A percentile compares a stretch with the other conserved stretches of the same genome.
phyloP scores from a whole-genome alignment of 2,113 vertebrate species.

The Bujurquina vittata region DNA sequence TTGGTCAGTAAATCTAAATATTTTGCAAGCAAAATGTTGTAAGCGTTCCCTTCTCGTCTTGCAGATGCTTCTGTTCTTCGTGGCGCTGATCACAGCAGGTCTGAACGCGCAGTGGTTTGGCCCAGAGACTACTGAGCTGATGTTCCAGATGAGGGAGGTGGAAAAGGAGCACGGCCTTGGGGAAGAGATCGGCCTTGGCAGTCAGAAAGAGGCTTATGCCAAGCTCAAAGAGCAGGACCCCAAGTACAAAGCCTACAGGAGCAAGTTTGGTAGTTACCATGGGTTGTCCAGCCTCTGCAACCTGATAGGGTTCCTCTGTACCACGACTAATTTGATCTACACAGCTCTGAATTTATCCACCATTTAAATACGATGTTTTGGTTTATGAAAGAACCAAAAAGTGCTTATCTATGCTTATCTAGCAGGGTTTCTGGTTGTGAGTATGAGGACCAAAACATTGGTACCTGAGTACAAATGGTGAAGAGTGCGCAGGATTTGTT shows the following conservation, averaged over 20 bases:
- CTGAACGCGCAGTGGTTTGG: slow-evolving; percentile 86
- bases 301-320: slow-evolving; percentile 83
- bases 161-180: slow-evolving; percentile 87
- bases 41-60: neutral
- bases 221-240: slow-evolving; percentile 86
- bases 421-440: neutral
- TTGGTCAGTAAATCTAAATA: neutral
- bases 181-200: slow-evolving; percentile 74
- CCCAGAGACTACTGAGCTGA: slow-evolving; percentile 74
- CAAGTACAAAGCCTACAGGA: slow-evolving; percentile 81
- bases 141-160: slow-evolving; percentile 82
- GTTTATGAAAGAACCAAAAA: neutral
- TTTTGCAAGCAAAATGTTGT: neutral
- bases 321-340: slow-evolving; percentile 81
- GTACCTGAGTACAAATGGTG: neutral
- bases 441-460: neutral
- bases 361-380: slow-evolving; percentile 69
- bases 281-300: slow-evolving; percentile 87
- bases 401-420: neutral
- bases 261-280: slow-evolving; percentile 83
- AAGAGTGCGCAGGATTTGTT: neutral
- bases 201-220: slow-evolving; percentile 79
- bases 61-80: slow-evolving; percentile 84
- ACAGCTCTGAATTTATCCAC: slow-evolving; percentile 81
- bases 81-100: slow-evolving; percentile 73